These are phyloP conservation scores for Amblyopsis hoosieri DNA, from an alignment of 2,797 vertebrate species.

Conservation along the genomic window DNA sequence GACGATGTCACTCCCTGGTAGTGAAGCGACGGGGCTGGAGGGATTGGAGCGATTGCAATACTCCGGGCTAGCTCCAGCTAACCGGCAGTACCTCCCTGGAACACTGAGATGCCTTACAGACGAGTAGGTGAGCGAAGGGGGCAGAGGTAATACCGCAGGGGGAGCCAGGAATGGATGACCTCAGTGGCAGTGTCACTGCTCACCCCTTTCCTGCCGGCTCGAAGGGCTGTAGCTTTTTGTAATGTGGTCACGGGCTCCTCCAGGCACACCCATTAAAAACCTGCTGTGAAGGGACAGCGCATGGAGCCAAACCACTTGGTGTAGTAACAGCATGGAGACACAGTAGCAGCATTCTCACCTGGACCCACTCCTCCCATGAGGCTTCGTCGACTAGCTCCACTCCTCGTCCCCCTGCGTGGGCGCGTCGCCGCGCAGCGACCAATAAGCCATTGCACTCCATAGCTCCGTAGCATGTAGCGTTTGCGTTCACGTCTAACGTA, in stretches of 20 bases:
- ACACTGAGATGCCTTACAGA: constrained; percentile 74
- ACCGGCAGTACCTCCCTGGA: constrained; percentile 48
- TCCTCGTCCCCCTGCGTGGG: constrained; percentile 38
- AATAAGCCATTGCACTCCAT: constrained; percentile 58
- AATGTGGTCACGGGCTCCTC: constrained; percentile 31
- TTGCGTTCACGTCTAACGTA: constrained; percentile 59
- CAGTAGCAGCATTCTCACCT: constrained; percentile 36
- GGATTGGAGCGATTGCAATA: constrained; percentile 20
- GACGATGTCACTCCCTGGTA: constrained; percentile 35
- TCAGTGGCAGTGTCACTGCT: constrained; percentile 31
- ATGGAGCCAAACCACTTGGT: constrained; percentile 33
- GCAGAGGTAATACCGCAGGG: constrained; percentile 17
- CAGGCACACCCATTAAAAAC: constrained; percentile 23
- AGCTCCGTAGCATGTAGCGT: constrained; percentile 63
- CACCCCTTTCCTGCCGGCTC: constrained; percentile 11
- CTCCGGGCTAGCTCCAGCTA: constrained; percentile 27
- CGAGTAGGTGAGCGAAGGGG: constrained; percentile 36
- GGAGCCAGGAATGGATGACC: constrained; percentile 37
- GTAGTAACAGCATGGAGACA: constrained; percentile 24
- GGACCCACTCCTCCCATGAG: constrained; percentile 37
- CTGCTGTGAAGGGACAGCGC: constrained; percentile 16
- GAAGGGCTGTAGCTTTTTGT: constrained; percentile 16
- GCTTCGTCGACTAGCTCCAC: constrained; percentile 57
- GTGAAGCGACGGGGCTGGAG: constrained; percentile 25
- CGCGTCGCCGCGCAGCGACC: constrained; percentile 47